Evolutionary conservation across 2,113 vertebrate genomes (phyloP), one percentile per base, ranked within the genome.

Genomic region (Corynorhinus townsendii): DNA sequence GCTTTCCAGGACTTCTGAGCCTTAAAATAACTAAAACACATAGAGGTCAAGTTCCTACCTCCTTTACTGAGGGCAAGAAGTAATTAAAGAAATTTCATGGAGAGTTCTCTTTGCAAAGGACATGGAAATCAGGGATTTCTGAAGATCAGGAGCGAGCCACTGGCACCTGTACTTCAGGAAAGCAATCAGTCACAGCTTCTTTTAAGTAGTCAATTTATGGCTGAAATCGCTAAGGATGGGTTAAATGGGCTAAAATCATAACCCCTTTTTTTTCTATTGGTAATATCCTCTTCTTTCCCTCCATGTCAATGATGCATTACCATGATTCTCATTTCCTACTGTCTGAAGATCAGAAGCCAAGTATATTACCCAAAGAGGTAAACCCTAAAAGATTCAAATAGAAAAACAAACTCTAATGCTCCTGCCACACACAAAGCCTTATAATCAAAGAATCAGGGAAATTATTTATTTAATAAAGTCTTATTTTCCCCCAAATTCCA

Each of bases 381-480:
- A 92, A 84, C 14, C 24, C 62, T 56, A 62, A 77, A 96, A 81
- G 52, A 94, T 19, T 38, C 49, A 38, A 28, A 81, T 5, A 71
- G 22, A 93, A 91, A 30, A 92, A 64, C 38, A 89, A 92, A 49
- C 20, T 64, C 47, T 68, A 88, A 77, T 11, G 64, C 24, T 75
- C 45, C 90, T 83, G 22, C 26, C 43, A 47, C 45, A 94, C 0
- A 28, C 33, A 88, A 94, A 72, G 52, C 11, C 33, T 79, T 66
- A 69, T 40, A 88, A 77, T 52, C 26, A 87, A 93, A 94, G 47
- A 91, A 62, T 22, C 66, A 87, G 6, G 10, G 15, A 93, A 79
- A 72, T 72, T 43, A 93, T 33, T 89, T 43, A 90, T 66, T 95
- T 95, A 96, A 97, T 96, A 91, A 89, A 96, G 95, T 1, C 20